A percentile compares a stretch with the other conserved stretches of the same genome.
Conservation (phyloP, 2,888 invertebrate genomes). For the Eupithecia insigniata region DNA sequence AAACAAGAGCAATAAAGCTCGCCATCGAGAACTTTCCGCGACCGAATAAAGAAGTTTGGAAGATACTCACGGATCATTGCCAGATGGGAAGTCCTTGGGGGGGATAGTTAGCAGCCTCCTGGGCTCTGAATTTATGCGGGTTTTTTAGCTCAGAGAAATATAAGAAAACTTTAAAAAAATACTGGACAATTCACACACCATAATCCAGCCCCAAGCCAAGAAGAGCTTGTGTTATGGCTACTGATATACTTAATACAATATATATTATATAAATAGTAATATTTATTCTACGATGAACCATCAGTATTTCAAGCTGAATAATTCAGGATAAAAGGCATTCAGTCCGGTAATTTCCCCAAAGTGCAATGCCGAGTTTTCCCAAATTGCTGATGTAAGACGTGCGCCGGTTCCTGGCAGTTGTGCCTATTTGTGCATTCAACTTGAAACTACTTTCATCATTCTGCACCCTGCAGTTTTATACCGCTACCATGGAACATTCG, state of each 20-base stretch:
- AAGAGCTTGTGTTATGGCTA: no score
- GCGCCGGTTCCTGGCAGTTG: constrained; percentile 46
- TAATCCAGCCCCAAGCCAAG: no score
- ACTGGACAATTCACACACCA: no score
- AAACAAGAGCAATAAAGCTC: constrained; percentile 40
- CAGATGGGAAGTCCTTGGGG: constrained; percentile 14
- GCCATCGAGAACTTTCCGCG: constrained; percentile 39
- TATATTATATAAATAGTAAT: no score
- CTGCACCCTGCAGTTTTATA: constrained; percentile 41
- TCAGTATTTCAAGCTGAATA: constrained; percentile 9
- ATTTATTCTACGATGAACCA: not conserved
- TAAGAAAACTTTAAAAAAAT: no score
- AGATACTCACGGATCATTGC: constrained; percentile 42
- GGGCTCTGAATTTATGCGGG: constrained; percentile 4
- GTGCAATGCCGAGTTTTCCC: constrained; percentile 39
- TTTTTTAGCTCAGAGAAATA: no score
- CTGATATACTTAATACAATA: no score
- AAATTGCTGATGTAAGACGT: constrained; percentile 39
- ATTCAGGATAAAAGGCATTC: constrained; percentile 21
- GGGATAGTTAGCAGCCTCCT: constrained; percentile 16
- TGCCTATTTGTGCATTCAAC: constrained; percentile 59
- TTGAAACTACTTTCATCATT: constrained; percentile 60
- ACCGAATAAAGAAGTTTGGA: constrained; percentile 43
- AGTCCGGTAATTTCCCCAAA: constrained; percentile 38
- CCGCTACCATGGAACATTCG: constrained; percentile 10